Evolutionary conservation across 30 jellyfish, hydroid and myxozoan species (phyloP).

Genomic region (Chrysaora quinquecirrha): DNA sequence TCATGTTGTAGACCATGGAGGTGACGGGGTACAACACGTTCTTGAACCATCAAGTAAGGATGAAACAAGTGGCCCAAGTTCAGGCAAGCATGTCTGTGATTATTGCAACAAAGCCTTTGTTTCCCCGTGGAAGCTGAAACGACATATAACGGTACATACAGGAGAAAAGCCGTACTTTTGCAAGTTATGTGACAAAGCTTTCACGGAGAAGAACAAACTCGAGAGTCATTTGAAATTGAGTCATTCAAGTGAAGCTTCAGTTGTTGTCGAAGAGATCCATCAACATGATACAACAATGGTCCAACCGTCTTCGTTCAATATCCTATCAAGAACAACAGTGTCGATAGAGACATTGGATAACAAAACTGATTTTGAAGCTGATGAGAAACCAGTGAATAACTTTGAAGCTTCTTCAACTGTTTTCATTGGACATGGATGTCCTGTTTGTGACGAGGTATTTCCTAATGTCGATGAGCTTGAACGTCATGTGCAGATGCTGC

Average conservation of each 20-base stretch:
- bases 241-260: conserved; percentile 33
- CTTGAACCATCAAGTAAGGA: neutral
- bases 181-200: conserved; percentile 56
- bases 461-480: conserved; percentile 1
- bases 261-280: too few relatives aligned
- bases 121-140: conserved; percentile 71
- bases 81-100: conserved; percentile 55
- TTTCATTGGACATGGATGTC: conserved; percentile 1
- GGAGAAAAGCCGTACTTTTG: conserved; percentile 64
- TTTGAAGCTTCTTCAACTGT: neutral
- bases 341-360: neutral
- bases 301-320: conserved; percentile 52
- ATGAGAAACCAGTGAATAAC: neutral
- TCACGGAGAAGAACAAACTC: conserved; percentile 63
- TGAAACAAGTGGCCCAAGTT: neutral
- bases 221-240: conserved; percentile 46
- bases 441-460: conserved; percentile 11
- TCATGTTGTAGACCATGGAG: conserved; percentile 51
- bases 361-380: conserved; percentile 12
- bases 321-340: conserved; percentile 42
- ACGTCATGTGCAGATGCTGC: conserved; percentile 6
- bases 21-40: neutral
- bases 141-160: conserved; percentile 60
- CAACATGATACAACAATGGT: conserved; percentile 30
- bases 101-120: conserved; percentile 35